Conservation (phyloP, 2,797 vertebrate species). For the Pseudotriccus pelzelni region DNA sequence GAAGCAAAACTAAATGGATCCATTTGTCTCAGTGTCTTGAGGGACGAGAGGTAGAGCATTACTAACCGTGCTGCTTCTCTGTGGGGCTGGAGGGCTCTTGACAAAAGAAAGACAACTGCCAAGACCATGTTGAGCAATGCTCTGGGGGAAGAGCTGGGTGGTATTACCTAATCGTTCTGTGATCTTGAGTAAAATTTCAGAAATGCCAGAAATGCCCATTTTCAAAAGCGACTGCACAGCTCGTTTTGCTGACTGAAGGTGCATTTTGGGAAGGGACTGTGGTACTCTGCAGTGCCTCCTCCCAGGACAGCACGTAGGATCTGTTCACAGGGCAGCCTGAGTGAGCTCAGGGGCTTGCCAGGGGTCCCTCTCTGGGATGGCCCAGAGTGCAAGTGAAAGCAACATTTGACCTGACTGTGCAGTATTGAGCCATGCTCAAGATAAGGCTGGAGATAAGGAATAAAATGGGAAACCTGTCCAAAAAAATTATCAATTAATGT, state of each 20-base stretch:
- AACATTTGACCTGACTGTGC: background rate
- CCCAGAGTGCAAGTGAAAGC: background rate
- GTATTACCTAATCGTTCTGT: slow-evolving; percentile 43
- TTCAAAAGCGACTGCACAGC: background rate
- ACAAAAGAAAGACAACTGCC: slow-evolving; percentile 38
- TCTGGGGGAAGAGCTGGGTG: slow-evolving; percentile 55
- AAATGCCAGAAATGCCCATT: slow-evolving; percentile 28
- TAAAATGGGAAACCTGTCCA: background rate
- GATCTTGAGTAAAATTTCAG: slow-evolving; percentile 38
- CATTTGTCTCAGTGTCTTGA: background rate
- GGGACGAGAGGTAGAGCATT: background rate
- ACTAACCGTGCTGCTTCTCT: background rate
- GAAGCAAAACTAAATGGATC: background rate
- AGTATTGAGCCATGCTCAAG: background rate
- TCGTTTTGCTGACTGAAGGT: background rate
- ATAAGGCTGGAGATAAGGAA: background rate
- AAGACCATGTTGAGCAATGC: slow-evolving; percentile 28
- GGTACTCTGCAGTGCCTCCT: background rate
- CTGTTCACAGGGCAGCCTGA: accelerated
- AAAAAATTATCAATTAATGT: background rate
- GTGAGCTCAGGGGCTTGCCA: background rate
- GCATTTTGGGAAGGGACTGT: background rate
- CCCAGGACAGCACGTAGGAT: accelerated
- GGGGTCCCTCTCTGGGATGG: background rate
- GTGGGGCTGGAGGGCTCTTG: background rate